These are phyloP conservation scores for Lepidochrysops patricia DNA, from an alignment of 2,888 invertebrate species.

Conservation along the genomic window DNA sequence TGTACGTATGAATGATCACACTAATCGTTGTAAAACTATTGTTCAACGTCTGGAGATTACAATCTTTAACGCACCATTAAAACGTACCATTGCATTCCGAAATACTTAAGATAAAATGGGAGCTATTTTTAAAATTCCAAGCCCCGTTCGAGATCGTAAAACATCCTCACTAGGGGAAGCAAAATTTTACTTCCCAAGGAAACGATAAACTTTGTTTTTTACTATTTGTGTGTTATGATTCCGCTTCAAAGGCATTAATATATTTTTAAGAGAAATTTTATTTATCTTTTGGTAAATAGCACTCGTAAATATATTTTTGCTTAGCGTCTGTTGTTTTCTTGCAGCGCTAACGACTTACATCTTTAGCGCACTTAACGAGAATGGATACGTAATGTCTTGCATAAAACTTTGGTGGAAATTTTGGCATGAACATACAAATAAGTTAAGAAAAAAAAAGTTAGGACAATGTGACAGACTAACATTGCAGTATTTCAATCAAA, in stretches of 20 bases:
- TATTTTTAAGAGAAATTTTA: slow-evolving; percentile 4
- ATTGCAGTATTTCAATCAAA: background rate
- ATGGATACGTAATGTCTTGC: background rate
- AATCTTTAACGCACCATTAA: slow-evolving; percentile 3
- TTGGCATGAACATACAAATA: background rate
- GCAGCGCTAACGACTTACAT: slow-evolving; percentile 1
- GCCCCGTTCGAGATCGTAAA: slow-evolving; percentile 8
- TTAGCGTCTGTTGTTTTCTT: slow-evolving; percentile 3
- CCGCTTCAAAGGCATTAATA: slow-evolving; percentile 8
- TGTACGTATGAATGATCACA: background rate
- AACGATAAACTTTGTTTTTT: slow-evolving; percentile 9
- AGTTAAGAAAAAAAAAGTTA: background rate
- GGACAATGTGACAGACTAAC: background rate
- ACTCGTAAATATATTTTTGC: background rate
- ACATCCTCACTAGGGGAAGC: slow-evolving; percentile 10
- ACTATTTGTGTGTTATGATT: slow-evolving; percentile 9
- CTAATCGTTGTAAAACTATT: background rate
- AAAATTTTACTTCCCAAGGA: slow-evolving; percentile 10
- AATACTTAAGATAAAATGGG: background rate
- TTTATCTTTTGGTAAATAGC: slow-evolving; percentile 2
- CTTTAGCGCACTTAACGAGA: background rate
- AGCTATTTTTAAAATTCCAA: slow-evolving; percentile 8
- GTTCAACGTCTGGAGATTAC: background rate
- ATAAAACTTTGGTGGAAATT: background rate
- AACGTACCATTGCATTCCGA: background rate